Conservation (phyloP, 2,113 vertebrate species). For the Leucoraja erinaceus region DNA sequence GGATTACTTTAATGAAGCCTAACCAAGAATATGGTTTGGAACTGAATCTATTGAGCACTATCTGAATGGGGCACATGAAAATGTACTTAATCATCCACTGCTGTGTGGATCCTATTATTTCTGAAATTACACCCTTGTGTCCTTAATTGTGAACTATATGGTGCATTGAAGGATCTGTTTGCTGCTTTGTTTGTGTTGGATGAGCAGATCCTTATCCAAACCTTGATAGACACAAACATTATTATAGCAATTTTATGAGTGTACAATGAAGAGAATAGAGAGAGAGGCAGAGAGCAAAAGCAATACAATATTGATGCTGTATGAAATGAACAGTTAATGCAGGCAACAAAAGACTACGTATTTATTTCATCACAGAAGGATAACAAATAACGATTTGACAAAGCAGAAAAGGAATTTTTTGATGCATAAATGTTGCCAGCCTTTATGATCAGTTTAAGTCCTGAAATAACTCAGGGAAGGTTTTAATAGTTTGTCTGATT, state of each 20-base stretch:
- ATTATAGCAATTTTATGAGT: neutral
- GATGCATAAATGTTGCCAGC: neutral
- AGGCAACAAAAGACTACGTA: neutral
- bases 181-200: neutral
- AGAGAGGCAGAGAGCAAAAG: neutral
- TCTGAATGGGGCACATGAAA: neutral
- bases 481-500: neutral
- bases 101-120: neutral
- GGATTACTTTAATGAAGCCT: neutral
- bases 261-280: neutral
- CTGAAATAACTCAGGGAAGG: neutral
- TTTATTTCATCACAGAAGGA: neutral
- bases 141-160: neutral
- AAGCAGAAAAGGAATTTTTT: constrained; percentile 2
- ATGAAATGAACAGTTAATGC: neutral
- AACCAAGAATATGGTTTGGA: neutral
- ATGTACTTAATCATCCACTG: neutral
- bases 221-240: neutral
- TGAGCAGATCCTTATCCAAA: neutral
- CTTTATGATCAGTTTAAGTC: neutral
- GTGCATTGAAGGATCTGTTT: neutral
- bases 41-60: neutral
- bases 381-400: neutral
- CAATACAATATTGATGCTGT: neutral
- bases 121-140: neutral